Conservation (phyloP, 2,113 vertebrate species). For the Tautogolabrus adspersus region DNA sequence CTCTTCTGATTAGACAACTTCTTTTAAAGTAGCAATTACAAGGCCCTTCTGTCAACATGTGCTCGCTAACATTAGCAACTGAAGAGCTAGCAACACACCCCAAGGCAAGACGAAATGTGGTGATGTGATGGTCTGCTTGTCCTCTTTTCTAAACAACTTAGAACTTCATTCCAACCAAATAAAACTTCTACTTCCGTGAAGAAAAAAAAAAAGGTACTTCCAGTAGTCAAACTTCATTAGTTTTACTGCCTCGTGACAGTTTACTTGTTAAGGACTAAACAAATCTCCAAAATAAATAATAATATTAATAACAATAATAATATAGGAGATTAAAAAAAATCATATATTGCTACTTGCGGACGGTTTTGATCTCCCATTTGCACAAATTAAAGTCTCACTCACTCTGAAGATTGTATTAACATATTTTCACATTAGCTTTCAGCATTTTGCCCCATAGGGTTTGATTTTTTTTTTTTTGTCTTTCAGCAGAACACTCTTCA, state of each 20-base stretch:
- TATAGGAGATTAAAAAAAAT: slow-evolving; percentile 60
- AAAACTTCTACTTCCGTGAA: slow-evolving; percentile 44
- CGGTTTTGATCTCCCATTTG: slow-evolving; percentile 75
- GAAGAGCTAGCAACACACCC: slow-evolving; percentile 24
- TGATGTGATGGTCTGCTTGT: slow-evolving; percentile 50
- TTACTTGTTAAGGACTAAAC: slow-evolving; percentile 71
- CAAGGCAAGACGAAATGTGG: slow-evolving; percentile 18
- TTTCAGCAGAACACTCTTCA: slow-evolving; percentile 39
- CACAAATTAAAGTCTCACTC: slow-evolving; percentile 69
- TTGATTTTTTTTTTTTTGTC: slow-evolving; percentile 6
- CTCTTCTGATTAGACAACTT: slow-evolving; percentile 34
- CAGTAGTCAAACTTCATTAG: slow-evolving; percentile 77
- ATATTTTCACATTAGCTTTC: slow-evolving; percentile 65
- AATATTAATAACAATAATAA: slow-evolving; percentile 56
- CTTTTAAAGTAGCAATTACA: slow-evolving; percentile 46
- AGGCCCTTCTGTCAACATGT: slow-evolving; percentile 45
- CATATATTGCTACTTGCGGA: slow-evolving; percentile 76
- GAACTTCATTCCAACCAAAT: slow-evolving; percentile 56
- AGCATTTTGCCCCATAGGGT: slow-evolving; percentile 24
- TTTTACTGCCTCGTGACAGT: slow-evolving; percentile 74
- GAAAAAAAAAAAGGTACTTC: slow-evolving; percentile 61
- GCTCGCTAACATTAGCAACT: slow-evolving; percentile 35
- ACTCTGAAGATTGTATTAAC: slow-evolving; percentile 74
- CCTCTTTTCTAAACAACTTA: slow-evolving; percentile 46
- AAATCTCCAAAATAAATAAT: slow-evolving; percentile 73